These are phyloP conservation scores for Ferrisia virgata DNA, from an alignment of 2,888 invertebrate genomes.

Conservation along the genomic window DNA sequence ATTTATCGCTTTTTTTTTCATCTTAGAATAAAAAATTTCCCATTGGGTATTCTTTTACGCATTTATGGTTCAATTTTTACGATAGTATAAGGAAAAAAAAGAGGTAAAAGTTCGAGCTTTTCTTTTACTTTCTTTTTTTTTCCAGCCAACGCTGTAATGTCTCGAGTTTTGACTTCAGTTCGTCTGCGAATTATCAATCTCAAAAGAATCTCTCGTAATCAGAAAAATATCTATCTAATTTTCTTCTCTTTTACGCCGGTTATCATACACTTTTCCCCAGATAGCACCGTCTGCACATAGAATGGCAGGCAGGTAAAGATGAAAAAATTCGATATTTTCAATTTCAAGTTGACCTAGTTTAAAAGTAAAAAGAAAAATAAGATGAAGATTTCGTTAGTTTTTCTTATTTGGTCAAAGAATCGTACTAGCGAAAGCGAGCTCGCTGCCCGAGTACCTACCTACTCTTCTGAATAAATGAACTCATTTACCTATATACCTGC, in stretches of 20 bases:
- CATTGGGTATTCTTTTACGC: background rate
- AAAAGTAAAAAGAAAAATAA: background rate
- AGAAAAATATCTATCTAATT: background rate
- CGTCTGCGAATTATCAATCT: background rate
- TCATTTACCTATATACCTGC: background rate
- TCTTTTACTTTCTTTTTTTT: background rate
- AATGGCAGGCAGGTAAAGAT: background rate
- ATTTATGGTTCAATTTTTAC: too few species aligned
- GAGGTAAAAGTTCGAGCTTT: background rate
- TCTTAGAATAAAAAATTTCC: too few species aligned
- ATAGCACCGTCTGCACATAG: background rate
- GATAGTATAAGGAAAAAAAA: too few species aligned
- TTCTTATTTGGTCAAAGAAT: background rate
- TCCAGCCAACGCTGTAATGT: background rate
- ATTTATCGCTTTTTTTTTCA: background rate
- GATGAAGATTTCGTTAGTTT: background rate
- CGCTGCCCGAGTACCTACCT: background rate
- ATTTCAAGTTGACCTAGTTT: background rate
- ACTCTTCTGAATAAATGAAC: background rate
- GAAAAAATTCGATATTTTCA: background rate
- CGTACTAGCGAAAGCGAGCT: background rate
- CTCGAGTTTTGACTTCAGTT: background rate
- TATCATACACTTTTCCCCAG: background rate
- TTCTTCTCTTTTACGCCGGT: background rate
- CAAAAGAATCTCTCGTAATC: background rate